A percentile compares a stretch with the other conserved stretches of the same genome.
Evolutionary conservation across 2,113 vertebrate species (phyloP).

Genomic region (Oryzias woworae): DNA sequence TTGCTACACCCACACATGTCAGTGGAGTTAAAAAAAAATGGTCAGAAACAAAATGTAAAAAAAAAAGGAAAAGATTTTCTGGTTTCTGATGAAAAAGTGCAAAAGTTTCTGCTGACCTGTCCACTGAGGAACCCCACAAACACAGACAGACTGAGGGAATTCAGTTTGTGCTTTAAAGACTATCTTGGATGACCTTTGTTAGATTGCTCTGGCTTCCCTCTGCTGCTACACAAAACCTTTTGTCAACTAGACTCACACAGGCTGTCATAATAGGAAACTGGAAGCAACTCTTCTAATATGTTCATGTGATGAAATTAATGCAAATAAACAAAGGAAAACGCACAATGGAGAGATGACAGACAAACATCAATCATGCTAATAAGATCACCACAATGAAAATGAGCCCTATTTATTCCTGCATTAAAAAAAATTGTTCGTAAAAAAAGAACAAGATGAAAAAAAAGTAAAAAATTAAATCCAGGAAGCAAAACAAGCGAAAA

Average conservation of each 20-base stretch:
- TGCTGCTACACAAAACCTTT: slow-evolving; percentile 31
- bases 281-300: slow-evolving; percentile 26
- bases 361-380: not conserved
- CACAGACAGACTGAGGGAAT: slow-evolving; percentile 15
- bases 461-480: not conserved
- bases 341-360: not conserved
- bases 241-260: slow-evolving; percentile 21
- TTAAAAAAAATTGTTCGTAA: slow-evolving; percentile 12
- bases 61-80: not conserved
- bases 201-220: slow-evolving; percentile 18
- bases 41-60: not conserved
- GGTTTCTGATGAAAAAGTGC: slow-evolving; percentile 16
- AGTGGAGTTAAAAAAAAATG: no score
- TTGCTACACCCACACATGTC: no score
- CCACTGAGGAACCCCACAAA: slow-evolving; percentile 15
- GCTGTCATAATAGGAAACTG: slow-evolving; percentile 30
- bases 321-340: slow-evolving; percentile 3
- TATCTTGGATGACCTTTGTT: slow-evolving; percentile 53
- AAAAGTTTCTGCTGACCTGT: slow-evolving; percentile 29
- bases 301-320: not conserved
- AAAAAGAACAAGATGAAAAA: not conserved
- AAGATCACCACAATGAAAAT: slow-evolving; percentile 17
- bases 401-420: slow-evolving; percentile 33
- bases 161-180: slow-evolving; percentile 39
- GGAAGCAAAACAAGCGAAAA: slow-evolving; percentile 15